Conservation (phyloP, 2,113 vertebrate species). For the Rafetus swinhoei region DNA sequence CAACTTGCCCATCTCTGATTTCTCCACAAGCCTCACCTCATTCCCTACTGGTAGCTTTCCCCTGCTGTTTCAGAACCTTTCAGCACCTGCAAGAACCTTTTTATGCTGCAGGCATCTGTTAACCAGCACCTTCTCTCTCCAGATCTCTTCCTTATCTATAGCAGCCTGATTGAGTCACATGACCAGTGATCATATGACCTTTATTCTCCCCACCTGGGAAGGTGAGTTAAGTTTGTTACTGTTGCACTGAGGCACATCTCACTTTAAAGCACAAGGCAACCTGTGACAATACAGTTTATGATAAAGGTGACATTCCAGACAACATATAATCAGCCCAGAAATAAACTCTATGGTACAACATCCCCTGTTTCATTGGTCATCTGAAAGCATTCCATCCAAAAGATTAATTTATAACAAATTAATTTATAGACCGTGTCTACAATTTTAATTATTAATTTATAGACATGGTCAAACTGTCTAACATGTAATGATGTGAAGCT, state of each 20-base stretch:
- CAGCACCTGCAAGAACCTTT: neutral
- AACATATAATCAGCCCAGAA: fast-evolving
- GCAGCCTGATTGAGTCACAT: neutral
- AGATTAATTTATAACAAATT: neutral
- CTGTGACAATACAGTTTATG: neutral
- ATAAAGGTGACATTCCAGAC: neutral
- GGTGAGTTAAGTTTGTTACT: neutral
- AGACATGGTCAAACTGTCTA: neutral
- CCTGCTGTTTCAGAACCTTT: neutral
- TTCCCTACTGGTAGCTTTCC: neutral
- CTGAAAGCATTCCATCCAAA: neutral
- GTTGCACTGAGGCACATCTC: neutral
- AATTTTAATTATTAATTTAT: no score
- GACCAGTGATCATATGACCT: neutral
- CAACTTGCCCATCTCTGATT: neutral
- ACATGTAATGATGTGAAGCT: neutral
- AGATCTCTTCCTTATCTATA: neutral
- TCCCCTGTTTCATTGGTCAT: neutral
- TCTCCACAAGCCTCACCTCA: neutral
- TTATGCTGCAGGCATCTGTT: neutral
- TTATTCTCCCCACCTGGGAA: neutral
- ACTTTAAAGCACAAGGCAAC: no score
- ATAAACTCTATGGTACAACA: fast-evolving
- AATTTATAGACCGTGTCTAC: no score
- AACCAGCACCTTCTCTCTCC: neutral